These are phyloP conservation scores for Platycercus adscitus DNA, from an alignment of 2,113 vertebrate genomes.

Conservation along the genomic window DNA sequence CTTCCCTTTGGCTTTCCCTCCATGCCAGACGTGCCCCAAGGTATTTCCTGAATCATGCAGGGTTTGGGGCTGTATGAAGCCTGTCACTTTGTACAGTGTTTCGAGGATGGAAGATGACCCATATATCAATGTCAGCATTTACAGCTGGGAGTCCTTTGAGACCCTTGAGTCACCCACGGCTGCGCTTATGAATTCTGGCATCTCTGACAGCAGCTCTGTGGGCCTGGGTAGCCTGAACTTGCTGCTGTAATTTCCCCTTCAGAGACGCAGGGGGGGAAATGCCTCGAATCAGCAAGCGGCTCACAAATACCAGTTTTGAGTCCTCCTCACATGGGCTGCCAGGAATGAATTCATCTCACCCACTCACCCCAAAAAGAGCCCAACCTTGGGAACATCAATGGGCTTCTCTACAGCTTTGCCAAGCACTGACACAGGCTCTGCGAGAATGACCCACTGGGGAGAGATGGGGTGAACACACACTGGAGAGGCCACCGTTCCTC, in stretches of 20 bases:
- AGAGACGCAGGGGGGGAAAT: not conserved
- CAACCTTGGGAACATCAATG: not conserved
- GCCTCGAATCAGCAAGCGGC: not conserved
- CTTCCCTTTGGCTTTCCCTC: not conserved
- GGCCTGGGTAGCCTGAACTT: not conserved
- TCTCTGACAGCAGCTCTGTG: not conserved
- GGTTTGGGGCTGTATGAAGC: not conserved
- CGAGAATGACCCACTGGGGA: not conserved
- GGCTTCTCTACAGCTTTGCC: not conserved
- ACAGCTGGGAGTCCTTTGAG: not conserved
- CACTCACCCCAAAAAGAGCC: too few relatives aligned
- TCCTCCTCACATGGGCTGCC: not conserved
- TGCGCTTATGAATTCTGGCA: not conserved
- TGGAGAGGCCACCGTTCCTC: not conserved
- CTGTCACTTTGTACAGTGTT: not conserved
- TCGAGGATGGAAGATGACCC: not conserved
- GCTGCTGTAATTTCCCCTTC: not conserved
- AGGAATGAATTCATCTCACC: not conserved
- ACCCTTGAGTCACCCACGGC: not conserved
- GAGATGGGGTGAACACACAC: not conserved
- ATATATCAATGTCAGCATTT: not conserved
- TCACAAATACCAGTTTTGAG: not conserved
- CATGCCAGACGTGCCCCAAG: not conserved
- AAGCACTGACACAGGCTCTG: not conserved
- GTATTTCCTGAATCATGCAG: slow-evolving; percentile 20